Base-by-base conservation (phyloP, 1,140 invertebrate species). In the Megathymus violae region DNA sequence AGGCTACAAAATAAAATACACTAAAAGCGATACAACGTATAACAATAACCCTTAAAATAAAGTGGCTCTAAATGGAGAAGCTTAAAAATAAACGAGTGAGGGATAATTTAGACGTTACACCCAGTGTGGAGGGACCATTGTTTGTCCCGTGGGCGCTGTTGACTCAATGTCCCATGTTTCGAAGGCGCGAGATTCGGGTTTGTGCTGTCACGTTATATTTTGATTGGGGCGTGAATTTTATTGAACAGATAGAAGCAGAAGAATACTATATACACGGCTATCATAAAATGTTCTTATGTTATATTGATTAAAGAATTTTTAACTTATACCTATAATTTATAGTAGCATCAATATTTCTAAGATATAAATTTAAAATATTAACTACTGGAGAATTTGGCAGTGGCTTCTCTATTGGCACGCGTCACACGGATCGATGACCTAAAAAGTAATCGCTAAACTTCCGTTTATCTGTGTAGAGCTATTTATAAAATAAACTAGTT, bases 1-100 rank as follows among this genome's bases (percentile, higher is more conserved):
- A 54, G 19, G 51, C 38, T n/a, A 41, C 31, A 16, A 41, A 54
- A 41, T 43, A 54, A 54, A 54, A 54, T 22, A 41, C 10, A 38
- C 27, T 54, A 40, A 54, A 27, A 54, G 52, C 52, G 19, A 44
- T 44, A 56, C 52, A 56, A 14, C 40, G 52, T 52, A 52, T 56
- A 31, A 38, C 52, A 56, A 56, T 56, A 56, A 56, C 52, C 51
- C 51, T 56, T 27, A 56, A 56, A 56, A 56, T 56, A 56, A 56
- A 56, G 51, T 54, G 51, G 51, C 51, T 56, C 43, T 43, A 56
- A 56, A 56, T 43, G 51, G 51, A 56, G 51, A 56, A 56, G 51
- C 51, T 56, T 56, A 56, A 56, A 56, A 56, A 56, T 56, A 56
- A 56, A 56, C 51, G 51, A 56, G 38, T 56, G 51, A 56, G 38